Base-by-base conservation (phyloP, 2,797 vertebrate species). In the Prionace glauca region DNA sequence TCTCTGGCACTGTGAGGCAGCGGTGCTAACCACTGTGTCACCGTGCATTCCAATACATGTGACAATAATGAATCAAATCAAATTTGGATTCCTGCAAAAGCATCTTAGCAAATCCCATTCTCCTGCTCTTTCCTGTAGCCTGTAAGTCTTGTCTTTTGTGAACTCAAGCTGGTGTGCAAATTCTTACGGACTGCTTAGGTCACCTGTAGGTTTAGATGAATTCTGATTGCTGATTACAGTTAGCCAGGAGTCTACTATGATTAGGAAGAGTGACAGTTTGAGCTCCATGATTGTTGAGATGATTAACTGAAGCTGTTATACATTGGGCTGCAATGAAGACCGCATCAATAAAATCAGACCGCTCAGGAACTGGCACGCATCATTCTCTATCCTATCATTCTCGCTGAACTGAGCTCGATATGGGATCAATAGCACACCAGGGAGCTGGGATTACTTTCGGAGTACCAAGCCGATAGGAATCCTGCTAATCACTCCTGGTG, bases 261-360 rank as follows among this genome's bases (percentile, higher is more conserved):
- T 5, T 11, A 20, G 20, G 60, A 32, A 67, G 60, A 67, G 62
- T 41, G 90, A 36, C 90, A 67, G 56, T 90, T 32, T 5, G 3
- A 62, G 29, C 87, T 90, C 87, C 32, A n/a, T 41, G 62, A 41
- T 92, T 69, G 90, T n/a, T 41, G 11, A 69, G 11, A 8, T 36
- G n/a, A 92, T 92, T 69, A 92, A 67, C 62, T 69, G 11, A 69
- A 92, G 90, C 62, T 92, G 41, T 92, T 92, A 22, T 22, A 36
- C 90, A 41, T 24, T 41, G 90, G 8, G 24, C 18, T 69, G 32
- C 69, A 41, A 92, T 92, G 62, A 92, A 41, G 62, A 92, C 5
- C 0, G 16, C 90, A 36, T 92, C 62, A 92, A 69, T 69, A 92
- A 92, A 69, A 92, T 69, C 90, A 92, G 90, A 41, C 62, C n/a